Evolutionary conservation across 2,888 invertebrate genomes (phyloP), one percentile per base, ranked within the genome.

Genomic region (Toxonevra muliebris): DNA sequence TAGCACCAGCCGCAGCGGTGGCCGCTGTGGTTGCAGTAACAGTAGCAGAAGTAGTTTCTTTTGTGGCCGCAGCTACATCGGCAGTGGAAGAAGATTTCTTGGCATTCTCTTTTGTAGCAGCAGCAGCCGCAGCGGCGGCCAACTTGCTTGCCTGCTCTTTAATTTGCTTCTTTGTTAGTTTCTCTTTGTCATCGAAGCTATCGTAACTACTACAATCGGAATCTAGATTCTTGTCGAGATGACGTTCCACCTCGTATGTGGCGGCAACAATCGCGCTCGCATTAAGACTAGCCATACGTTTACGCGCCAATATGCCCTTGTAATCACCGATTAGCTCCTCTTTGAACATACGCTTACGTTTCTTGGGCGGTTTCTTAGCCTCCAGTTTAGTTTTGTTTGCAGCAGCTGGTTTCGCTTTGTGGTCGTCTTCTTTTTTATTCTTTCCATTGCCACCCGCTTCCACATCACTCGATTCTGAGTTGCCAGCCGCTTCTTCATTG

Each of bases 271-370:
- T 95, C 19, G 96, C 96, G 45, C 93, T 92, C 13, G 96, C 96
- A 83, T 96, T 96, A 42, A 96, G 86, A 81, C 94, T 94, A 19
- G 96, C 96, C 95, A 96, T 95, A 42, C 96, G 89, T 82, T 95
- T 96, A 75, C 93, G 89, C 15, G 95, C 94, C 8, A 95, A 91
- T 90, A 94, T 93, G 75, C 94, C 94, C 78, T 93, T 93, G 59
- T 94, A 87, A 78, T 94, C 94, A 0, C 81, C 82, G 17, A 82
- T 82, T 0, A 83, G 87, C 57, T 88, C 88, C 57, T 87, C 85
- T 74, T 88, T 88, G 13, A 84, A 75, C 48, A 77, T 78, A 10
- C 73, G 80, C 2, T 87, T 86, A 68, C 88, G 88, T 76, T 73
- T 86, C 69, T 79, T 84, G 67, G 71, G 86, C 73, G 77, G 79